phyloP scores from a whole-genome alignment of 2,888 invertebrate species.

The Cheilosia vulpina region DNA sequence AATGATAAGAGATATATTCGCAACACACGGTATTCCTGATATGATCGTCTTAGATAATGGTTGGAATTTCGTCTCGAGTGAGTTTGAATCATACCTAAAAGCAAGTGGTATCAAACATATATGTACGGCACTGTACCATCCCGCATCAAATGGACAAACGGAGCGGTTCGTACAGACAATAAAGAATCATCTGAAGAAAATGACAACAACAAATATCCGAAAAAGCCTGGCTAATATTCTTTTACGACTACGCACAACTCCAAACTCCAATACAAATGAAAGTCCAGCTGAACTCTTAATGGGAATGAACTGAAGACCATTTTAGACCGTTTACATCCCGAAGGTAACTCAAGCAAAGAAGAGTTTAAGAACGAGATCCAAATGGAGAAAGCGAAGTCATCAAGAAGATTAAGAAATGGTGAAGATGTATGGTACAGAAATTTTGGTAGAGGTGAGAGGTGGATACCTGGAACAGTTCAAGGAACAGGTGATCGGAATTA shows the following conservation, averaged over 20 bases:
- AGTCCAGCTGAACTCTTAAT: neutral
- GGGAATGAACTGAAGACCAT: neutral
- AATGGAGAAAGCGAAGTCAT: neutral
- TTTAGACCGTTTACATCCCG: neutral
- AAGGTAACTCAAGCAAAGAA: neutral
- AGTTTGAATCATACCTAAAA: too few relatives aligned
- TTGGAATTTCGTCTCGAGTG: too few relatives aligned
- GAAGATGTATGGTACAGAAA: neutral
- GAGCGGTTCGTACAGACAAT: constrained; percentile 4
- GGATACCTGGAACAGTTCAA: neutral
- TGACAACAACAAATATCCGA: neutral
- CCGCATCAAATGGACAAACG: neutral
- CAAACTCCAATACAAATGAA: neutral
- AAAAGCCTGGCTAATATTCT: neutral
- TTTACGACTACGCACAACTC: neutral
- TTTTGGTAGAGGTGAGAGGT: neutral
- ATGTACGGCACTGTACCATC: neutral
- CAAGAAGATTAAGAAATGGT: neutral
- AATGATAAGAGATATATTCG: too few relatives aligned
- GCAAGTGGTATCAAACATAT: neutral
- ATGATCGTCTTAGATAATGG: too few relatives aligned
- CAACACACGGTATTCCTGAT: too few relatives aligned
- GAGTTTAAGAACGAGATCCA: neutral
- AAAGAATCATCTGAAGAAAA: neutral
- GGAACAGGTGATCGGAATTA: neutral